Conservation (phyloP, 2,113 vertebrate species). For the Paramormyrops kingsleyae region DNA sequence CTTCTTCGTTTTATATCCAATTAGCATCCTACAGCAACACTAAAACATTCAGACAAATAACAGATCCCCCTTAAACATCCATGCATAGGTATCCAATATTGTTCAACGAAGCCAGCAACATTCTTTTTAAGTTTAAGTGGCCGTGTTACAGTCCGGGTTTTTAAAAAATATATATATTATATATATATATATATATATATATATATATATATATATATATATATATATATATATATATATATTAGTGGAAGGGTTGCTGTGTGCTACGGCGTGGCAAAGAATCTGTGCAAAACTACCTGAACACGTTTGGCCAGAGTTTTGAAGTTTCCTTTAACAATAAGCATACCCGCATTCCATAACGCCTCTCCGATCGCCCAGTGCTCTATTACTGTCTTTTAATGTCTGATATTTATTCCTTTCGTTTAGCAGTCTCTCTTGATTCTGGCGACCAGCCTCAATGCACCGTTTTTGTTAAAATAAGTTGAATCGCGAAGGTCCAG, state of each 20-base stretch:
- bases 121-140: not conserved
- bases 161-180: too few relatives aligned
- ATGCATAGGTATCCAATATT: not conserved
- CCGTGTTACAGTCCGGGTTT: not conserved
- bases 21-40: slow-evolving; percentile 73
- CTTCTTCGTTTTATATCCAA: slow-evolving; percentile 71
- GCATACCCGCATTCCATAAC: not conserved
- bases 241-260: not conserved
- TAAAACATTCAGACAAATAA: slow-evolving; percentile 27
- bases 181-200: not conserved
- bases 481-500: not conserved
- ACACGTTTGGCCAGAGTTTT: not conserved
- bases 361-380: not conserved
- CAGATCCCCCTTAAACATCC: not conserved
- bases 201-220: not conserved
- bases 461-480: not conserved
- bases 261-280: not conserved
- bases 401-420: not conserved
- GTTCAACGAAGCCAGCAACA: not conserved
- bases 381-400: not conserved
- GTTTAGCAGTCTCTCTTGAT: not conserved
- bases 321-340: not conserved
- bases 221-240: too few relatives aligned
- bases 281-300: not conserved
- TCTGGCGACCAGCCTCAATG: not conserved